Base-by-base conservation (phyloP, 1,140 invertebrate genomes). In the Littorina saxatilis region DNA sequence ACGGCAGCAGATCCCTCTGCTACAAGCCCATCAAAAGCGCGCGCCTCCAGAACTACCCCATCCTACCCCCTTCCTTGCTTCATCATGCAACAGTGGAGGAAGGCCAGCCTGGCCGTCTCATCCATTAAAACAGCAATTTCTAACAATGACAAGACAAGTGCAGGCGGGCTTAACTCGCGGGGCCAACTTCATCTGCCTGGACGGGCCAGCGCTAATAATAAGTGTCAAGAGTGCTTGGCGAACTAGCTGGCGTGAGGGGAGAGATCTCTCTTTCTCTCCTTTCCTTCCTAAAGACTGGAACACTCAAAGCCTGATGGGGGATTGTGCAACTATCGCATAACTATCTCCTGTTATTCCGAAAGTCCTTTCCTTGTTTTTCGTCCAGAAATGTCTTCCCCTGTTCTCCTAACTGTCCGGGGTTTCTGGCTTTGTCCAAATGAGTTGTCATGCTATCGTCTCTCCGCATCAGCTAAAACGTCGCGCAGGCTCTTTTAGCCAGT, bases 61-160 rank as follows among this genome's bases (percentile, higher is more conserved):
- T n/a, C n/a, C n/a, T n/a, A 27, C 20, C 55, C 40, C 76, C 55
- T n/a, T 61, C 47, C 50, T 52, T 58, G 47, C 70, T 52, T 52
- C 70, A 52, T 47, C 70, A 32, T 39, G 76, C 76, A 78, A 78
- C 76, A 78, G 76, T 61, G 55, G 55, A 37, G 55, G 39, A 58
- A n/a, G n/a, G 76, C 66, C 76, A 61, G 52, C n/a, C 39, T 15
- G 50, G n/a, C 35, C 76, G 76, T 78, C 55, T 27, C 76, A 32
- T 78, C 76, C 55, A 78, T 78, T 78, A 78, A 78, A 78, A 78
- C 76, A 78, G 55, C 76, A 78, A 78, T 78, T 78, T 78, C 76
- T 58, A 63, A 78, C 76, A 78, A 78, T 78, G 76, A 78, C 76
- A 78, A 78, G 76, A 78, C 76, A 78, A 78, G 76, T 78, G 76